Base-by-base conservation (phyloP, 2,888 invertebrate species). In the Corbicula japonica region DNA sequence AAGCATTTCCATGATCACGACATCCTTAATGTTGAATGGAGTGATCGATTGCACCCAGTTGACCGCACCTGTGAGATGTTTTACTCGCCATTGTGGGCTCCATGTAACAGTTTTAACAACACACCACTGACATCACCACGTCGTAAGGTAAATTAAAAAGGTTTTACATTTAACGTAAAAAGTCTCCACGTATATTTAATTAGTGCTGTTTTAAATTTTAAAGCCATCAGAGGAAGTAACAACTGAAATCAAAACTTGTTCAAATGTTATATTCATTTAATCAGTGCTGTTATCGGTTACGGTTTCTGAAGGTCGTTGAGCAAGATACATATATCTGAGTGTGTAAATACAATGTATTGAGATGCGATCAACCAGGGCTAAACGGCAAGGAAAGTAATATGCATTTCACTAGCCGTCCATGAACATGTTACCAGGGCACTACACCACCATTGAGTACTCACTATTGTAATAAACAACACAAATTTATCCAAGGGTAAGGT, bases 11-110 rank as follows among this genome's bases (percentile, higher is more conserved):
- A 58, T 26, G 70, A 76, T 10, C 38, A 52, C 1, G 72, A 76
- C 21, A 72, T 32, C 32, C 46, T 76, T 1, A 60, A 65, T n/a
- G 34, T 75, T 26, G 74, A 74, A 1, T 58, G 50, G 10, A 74
- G 74, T 0, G 80, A 74, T 52, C 6, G 54, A 12, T 58, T 81
- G n/a, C 80, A 81, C 35, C 76, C 80, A 8, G 70, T 76, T 18
- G 66, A 63, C 5, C 70, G 70, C 1, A 38, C 66, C 1, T 44
- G 34, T 10, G 69, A 65, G 21, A 38, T 38, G 10, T 52, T 60
- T 21, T 34, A 46, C 6, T 48, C 69, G 15, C 48, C 48, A 1
- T 6, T 52, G 48, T 71, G 71, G 71, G 21, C 52, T 6, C 61
- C 71, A 5, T 23, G 48, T 10, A 23, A 1, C 3, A 58, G 58